Conservation (phyloP, 2,113 vertebrate species). For the Sprattus sprattus region DNA sequence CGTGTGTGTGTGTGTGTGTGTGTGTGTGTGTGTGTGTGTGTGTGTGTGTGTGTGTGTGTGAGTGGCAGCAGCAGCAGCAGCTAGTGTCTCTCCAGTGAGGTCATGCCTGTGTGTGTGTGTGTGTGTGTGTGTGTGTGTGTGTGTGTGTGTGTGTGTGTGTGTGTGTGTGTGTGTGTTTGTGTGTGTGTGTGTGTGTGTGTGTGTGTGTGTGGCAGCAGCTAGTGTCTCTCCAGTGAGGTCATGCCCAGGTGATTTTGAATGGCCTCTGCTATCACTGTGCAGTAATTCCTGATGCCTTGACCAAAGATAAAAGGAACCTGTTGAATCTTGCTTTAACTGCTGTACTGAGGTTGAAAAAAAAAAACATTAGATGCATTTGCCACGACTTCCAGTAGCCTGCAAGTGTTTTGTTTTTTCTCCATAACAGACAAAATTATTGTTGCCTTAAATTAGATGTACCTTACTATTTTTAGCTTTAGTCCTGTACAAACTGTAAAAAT, state of each 20-base stretch:
- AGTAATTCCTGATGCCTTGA: slow-evolving; percentile 53
- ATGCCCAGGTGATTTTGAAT: slow-evolving; percentile 35
- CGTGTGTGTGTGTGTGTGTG: no score
- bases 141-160: no score
- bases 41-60: no score
- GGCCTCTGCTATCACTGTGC: slow-evolving; percentile 47
- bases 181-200: no score
- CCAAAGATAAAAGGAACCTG: slow-evolving; percentile 53
- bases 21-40: no score
- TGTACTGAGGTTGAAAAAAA: slow-evolving; percentile 17
- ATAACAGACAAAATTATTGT: slow-evolving; percentile 29
- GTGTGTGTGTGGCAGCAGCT: no score
- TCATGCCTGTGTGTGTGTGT: no score
- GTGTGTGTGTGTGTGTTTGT: no score
- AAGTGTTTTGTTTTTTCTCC: slow-evolving; percentile 27
- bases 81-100: no score
- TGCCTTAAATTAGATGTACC: slow-evolving; percentile 49
- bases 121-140: no score
- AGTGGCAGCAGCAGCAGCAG: no score
- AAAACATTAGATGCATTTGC: slow-evolving; percentile 20
- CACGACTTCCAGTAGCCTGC: slow-evolving; percentile 27
- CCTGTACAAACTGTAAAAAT: slow-evolving; percentile 9
- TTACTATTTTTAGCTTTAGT: slow-evolving; percentile 12
- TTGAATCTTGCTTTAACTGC: slow-evolving; percentile 23
- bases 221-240: slow-evolving; percentile 1